Evolutionary conservation across 1,140 invertebrate genomes (phyloP), one percentile per base, ranked within the genome.

Genomic region (Drosophila kohkoa): DNA sequence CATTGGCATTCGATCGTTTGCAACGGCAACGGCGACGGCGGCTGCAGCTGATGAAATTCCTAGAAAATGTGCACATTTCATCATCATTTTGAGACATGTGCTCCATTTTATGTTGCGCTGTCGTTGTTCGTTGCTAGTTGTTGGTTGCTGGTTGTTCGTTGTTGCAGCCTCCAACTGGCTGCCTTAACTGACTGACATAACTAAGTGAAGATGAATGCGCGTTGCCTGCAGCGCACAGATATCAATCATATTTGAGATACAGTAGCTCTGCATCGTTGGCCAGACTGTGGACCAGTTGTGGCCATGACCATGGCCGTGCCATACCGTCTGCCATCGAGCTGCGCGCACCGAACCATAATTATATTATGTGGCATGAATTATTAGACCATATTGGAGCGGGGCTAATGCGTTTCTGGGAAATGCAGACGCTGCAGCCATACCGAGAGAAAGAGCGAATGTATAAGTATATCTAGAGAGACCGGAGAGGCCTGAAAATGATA

Each of bases 341-440:
- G 64, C 52, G 71, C 67, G 71, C 67, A 77, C 45, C 86, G 86
- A 74, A 85, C 88, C 88, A 91, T 91, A 91, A 91, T 91, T 88
- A 91, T 88, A 91, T 91, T 91, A 91, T 91, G 83, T 91, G 88
- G 88, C 88, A 91, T 91, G 88, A 91, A 91, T 91, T 91, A 91
- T 91, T 91, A 91, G 88, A 91, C 88, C 88, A 91, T 91, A 91
- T 91, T 91, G 83, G 88, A 90, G 86, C 72, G 82, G 70, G 68
- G 77, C 83, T 91, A 91, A 91, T 91, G 82, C 82, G 83, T 91
- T 91, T 91, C 88, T 91, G 78, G 83, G 88, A 91, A 90, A 91
- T 77, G 80, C 49, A 38, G 35, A 38, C 35, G 41, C 20, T 28
- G n/a, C 57, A 59, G 54, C 54, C 54, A 41, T 57, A 62, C 6